These are phyloP conservation scores for Crossaster papposus DNA, from an alignment of 53 echinoderm and acorn worm genomes.

Conservation along the genomic window DNA sequence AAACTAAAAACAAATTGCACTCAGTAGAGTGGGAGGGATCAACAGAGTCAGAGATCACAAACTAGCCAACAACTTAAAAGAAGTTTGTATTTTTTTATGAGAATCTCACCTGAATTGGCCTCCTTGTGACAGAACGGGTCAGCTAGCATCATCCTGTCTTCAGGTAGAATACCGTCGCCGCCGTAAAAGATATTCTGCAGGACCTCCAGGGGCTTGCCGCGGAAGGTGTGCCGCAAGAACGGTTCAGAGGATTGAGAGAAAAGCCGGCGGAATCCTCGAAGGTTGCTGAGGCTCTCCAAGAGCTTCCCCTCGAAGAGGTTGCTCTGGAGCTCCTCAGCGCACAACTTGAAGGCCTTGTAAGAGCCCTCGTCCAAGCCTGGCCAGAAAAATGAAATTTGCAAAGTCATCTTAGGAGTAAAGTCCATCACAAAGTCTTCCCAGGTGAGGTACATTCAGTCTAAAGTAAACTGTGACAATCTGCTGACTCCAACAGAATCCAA, in stretches of 20 bases:
- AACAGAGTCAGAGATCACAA: neutral
- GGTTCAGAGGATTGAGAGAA: slow-evolving; percentile 54
- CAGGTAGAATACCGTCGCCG: slow-evolving; percentile 58
- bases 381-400: neutral
- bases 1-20: too few species aligned
- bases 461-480: neutral
- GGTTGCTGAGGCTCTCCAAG: slow-evolving; percentile 20
- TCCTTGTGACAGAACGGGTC: slow-evolving; percentile 50
- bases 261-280: slow-evolving; percentile 58
- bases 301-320: slow-evolving; percentile 54
- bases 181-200: slow-evolving; percentile 65
- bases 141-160: slow-evolving; percentile 52
- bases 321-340: slow-evolving; percentile 38
- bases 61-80: neutral
- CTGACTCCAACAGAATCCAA: too few species aligned
- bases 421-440: neutral
- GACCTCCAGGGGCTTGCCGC: slow-evolving; percentile 47
- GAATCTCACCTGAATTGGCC: neutral
- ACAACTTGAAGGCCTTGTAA: slow-evolving; percentile 35
- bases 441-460: neutral
- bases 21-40: neutral
- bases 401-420: neutral
- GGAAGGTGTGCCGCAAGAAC: slow-evolving; percentile 48
- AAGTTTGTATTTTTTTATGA: too few species aligned
- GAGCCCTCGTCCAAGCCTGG: slow-evolving; percentile 50